phyloP scores from a whole-genome alignment of 2,113 vertebrate species.

The Steatornis caripensis region DNA sequence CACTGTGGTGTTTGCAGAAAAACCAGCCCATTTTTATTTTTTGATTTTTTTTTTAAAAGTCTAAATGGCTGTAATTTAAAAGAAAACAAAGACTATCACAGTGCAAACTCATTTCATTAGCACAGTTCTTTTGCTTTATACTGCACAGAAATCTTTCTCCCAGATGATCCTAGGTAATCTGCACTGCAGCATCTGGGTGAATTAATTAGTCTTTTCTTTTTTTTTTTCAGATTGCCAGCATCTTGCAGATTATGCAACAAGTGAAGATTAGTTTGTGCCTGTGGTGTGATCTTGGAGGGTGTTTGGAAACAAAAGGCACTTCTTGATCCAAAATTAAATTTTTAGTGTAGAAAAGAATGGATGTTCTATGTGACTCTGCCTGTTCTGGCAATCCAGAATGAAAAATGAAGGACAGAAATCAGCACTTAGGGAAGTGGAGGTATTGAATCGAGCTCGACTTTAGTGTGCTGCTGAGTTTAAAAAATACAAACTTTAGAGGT shows the following conservation, averaged over 20 bases:
- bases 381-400: not conserved
- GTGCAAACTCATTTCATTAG: constrained; percentile 15
- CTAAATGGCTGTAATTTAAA: not conserved
- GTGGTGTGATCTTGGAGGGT: constrained; percentile 32
- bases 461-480: not conserved
- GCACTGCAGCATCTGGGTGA: constrained; percentile 51
- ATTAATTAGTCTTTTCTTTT: constrained; percentile 39
- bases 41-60: not conserved
- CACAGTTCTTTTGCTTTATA: not conserved
- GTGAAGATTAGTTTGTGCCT: constrained; percentile 47
- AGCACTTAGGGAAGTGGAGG: not conserved
- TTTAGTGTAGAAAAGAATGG: constrained; percentile 10
- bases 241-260: constrained; percentile 63
- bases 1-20: not conserved
- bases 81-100: not conserved
- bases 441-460: not conserved
- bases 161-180: constrained; percentile 57
- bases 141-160: constrained; percentile 21
- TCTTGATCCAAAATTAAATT: constrained; percentile 17
- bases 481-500: not conserved
- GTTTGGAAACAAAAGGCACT: constrained; percentile 28
- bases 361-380: not conserved
- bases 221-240: constrained; percentile 14
- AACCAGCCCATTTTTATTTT: fast-evolving
- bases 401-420: not conserved